Base-by-base conservation (phyloP, 2,797 vertebrate species). In the Leptoclinus maculatus region DNA sequence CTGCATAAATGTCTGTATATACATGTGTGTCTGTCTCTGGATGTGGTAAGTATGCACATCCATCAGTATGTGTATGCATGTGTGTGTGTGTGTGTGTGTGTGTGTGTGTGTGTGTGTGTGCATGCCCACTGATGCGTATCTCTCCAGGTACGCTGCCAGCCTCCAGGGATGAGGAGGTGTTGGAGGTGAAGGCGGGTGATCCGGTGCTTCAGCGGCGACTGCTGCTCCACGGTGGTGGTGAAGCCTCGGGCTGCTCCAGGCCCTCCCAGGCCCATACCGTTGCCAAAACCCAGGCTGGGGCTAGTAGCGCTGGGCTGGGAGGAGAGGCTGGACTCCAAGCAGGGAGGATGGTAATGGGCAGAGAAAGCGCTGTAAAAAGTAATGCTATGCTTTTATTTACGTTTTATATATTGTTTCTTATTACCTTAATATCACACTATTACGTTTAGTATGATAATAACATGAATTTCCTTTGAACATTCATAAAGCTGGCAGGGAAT, bases 181-280 rank as follows among this genome's bases (percentile, higher is more conserved):
- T 89, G 81, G 89, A 93, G 93, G 92, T 92, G 91, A 94, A 90
- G 90, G 92, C 88, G 75, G 91, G 89, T 92, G 92, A 91, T 91
- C 89, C 85, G 71, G 86, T 87, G 88, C 88, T 89, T 90, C 90
- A 91, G 89, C 83, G 72, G 90, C 89, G 84, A 89, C 87, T 87
- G 89, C 87, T 90, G 90, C 90, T 92, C 89, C 88, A 86, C 71
- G 72, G 86, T 76, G 91, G 88, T 86, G 87, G 86, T 74, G 88
- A 70, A 23, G 91, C 94, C 91, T 91, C 84, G 2, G 90, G 91
- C 91, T 79, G 91, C 91, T 79, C 57, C 25, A 25, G 89, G 83
- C 87, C 89, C 88, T 93, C 91, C 77, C 89, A 89, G 83, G 78
- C 87, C 84, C 71, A 78, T 5, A 57, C 72, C 74, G 62, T 16